phyloP scores from a whole-genome alignment of 2,888 invertebrate species.

The Bellardia bayeri region DNA sequence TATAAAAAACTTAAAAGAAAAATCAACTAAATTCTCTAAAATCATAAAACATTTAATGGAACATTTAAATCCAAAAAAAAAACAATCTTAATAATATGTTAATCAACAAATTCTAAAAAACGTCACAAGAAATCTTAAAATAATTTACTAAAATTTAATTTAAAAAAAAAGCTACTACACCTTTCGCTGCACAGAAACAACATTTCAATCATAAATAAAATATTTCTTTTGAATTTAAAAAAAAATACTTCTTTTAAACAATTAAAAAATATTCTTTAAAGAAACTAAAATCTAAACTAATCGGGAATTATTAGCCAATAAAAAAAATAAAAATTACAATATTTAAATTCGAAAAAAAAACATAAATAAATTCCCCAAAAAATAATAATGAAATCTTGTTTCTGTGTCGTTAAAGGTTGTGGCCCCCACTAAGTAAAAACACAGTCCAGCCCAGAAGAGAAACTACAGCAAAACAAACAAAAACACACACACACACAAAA shows the following conservation, averaged over 20 bases:
- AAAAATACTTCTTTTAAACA: slow-evolving; percentile 37
- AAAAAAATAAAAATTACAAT: slow-evolving; percentile 50
- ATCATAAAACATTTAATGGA: slow-evolving; percentile 71
- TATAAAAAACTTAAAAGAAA: slow-evolving; percentile 45
- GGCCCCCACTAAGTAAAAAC: slow-evolving; percentile 79
- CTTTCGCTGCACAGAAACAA: slow-evolving; percentile 85
- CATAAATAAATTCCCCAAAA: slow-evolving; percentile 64
- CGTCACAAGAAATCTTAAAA: not conserved
- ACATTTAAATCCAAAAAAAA: slow-evolving; percentile 35
- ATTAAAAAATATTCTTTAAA: slow-evolving; percentile 33
- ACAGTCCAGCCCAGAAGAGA: slow-evolving; percentile 6
- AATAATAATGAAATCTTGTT: slow-evolving; percentile 85
- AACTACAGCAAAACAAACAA: slow-evolving; percentile 27
- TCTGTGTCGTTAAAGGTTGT: slow-evolving; percentile 87
- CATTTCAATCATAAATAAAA: slow-evolving; percentile 85
- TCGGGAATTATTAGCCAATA: slow-evolving; percentile 51
- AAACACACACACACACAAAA: slow-evolving; percentile 62
- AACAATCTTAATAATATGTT: slow-evolving; percentile 5
- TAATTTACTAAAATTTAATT: slow-evolving; percentile 23
- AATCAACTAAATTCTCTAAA: slow-evolving; percentile 33
- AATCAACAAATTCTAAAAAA: not conserved
- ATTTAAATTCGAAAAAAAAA: slow-evolving; percentile 12
- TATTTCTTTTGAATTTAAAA: slow-evolving; percentile 58
- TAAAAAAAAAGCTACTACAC: slow-evolving; percentile 78
- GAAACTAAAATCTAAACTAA: slow-evolving; percentile 47